A percentile compares a stretch with the other conserved stretches of the same genome.
phyloP scores from a whole-genome alignment of 2,888 invertebrate genomes.

The Galeopsomyia nigrocyanea region DNA sequence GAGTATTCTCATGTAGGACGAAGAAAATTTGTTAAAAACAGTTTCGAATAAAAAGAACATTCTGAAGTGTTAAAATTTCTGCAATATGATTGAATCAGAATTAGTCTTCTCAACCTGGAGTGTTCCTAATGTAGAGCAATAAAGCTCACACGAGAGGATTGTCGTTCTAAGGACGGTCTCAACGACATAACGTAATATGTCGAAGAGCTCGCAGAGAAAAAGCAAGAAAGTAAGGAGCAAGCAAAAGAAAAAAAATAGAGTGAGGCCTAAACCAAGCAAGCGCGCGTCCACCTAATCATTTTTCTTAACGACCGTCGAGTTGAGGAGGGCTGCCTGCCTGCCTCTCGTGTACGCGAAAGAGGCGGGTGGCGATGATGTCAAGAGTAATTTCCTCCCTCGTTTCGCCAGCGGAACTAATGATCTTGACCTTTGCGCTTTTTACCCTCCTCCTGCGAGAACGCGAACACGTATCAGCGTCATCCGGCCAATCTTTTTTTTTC shows the following conservation, averaged over 20 bases:
- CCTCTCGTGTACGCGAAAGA: conserved; percentile 44
- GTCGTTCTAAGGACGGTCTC: too few species aligned
- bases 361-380: conserved; percentile 50
- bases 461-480: conserved; percentile 16
- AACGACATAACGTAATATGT: too few species aligned
- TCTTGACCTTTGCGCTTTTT: conserved; percentile 41
- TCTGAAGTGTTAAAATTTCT: too few species aligned
- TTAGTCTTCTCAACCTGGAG: too few species aligned
- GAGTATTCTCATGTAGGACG: too few species aligned
- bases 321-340: conserved; percentile 25
- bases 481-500: conserved; percentile 21
- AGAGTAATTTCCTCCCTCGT: conserved; percentile 40
- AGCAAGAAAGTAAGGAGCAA: conserved; percentile 4
- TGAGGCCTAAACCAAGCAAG: background rate
- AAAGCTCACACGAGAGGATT: too few species aligned
- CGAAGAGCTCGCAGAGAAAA: background rate
- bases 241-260: background rate
- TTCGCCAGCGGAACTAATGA: conserved; percentile 35
- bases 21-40: too few species aligned
- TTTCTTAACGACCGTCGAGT: conserved; percentile 44
- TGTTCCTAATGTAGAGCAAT: too few species aligned
- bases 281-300: conserved; percentile 26
- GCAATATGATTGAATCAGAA: too few species aligned
- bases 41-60: too few species aligned
- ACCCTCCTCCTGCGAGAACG: background rate